Base-by-base conservation (phyloP, 2,888 invertebrate species). In the Maniola hyperantus region DNA sequence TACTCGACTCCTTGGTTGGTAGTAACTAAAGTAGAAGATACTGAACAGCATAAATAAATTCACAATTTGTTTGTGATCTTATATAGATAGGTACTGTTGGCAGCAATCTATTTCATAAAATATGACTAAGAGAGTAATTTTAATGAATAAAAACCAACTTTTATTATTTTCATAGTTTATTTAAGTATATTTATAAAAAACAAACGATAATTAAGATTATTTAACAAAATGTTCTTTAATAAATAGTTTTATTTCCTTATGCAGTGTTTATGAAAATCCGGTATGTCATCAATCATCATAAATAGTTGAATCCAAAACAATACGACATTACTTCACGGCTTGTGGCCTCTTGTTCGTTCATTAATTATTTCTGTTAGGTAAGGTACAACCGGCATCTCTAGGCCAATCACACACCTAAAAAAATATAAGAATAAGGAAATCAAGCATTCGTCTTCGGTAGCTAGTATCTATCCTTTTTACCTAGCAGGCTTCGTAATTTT, bases 341-440 rank as follows among this genome's bases (percentile, higher is more conserved):
- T 20, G 13, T 20, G 2, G 7, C 8, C 13, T 18, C 57, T 7
- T 42, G 42, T 8, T 20, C 13, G 39, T 36, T 36, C 15, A 13
- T 13, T 57, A 20, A 18, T 20, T 42, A 10, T 54, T 44, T 48
- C 57, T 20, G 18, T 39, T 57, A 20, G 57, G 57, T 57, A 57
- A 39, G 20, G 57, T 51, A 50, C 88, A 88, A 20, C 83, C 83
- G 6, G 87, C 86, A 53, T 74, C 67, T n/a, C 67, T 53, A 0
- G 81, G 79, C 81, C 80, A 83, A 70, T 61, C 60, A 34, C 53
- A 51, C 8, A 59, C 58, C 44, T 54, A 44, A 11, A 61, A 61
- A 20, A 48, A 18, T 11, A 39, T 2, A 39, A 39, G 26, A 26
- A 26, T 26, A 26, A 26, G n/a, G 6, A 36, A 10, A 36, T 36